These are phyloP conservation scores for Ypsolopha sequella DNA, from an alignment of 2,888 invertebrate species.

Conservation along the genomic window DNA sequence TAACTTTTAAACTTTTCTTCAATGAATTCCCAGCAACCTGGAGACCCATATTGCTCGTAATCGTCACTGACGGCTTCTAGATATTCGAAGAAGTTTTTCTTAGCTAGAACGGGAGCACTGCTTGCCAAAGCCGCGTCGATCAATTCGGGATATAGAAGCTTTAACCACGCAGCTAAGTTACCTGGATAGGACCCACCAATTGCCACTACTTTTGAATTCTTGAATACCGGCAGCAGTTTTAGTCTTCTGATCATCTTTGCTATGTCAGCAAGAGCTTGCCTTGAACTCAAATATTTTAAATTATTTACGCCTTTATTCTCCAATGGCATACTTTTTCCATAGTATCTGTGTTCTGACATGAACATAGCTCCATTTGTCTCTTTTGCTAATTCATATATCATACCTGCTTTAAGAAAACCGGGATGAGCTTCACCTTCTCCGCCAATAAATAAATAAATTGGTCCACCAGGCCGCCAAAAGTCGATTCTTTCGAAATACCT, in stretches of 20 bases:
- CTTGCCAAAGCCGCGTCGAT: slow-evolving; percentile 51
- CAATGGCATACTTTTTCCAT: slow-evolving; percentile 48
- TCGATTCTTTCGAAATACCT: slow-evolving; percentile 43
- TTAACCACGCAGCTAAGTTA: slow-evolving; percentile 57
- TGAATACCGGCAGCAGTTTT: slow-evolving; percentile 25
- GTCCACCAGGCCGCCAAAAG: slow-evolving; percentile 35
- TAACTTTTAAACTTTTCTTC: slow-evolving; percentile 30
- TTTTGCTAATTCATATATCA: slow-evolving; percentile 41
- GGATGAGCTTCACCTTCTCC: slow-evolving; percentile 40
- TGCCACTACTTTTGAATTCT: slow-evolving; percentile 42
- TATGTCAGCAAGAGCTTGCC: slow-evolving; percentile 49
- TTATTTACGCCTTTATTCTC: slow-evolving; percentile 27
- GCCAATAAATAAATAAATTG: slow-evolving; percentile 42
- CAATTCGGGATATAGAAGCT: slow-evolving; percentile 40
- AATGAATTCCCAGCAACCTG: slow-evolving; percentile 33
- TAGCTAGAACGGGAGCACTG: slow-evolving; percentile 52
- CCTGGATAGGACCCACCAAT: slow-evolving; percentile 56
- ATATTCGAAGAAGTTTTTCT: slow-evolving; percentile 50
- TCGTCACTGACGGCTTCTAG: slow-evolving; percentile 45
- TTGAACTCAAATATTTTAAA: slow-evolving; percentile 39
- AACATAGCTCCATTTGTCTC: slow-evolving; percentile 54
- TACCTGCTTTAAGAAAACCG: slow-evolving; percentile 33
- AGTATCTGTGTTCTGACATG: slow-evolving; percentile 46
- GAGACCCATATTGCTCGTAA: slow-evolving; percentile 39
- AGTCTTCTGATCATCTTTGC: slow-evolving; percentile 31